Base-by-base conservation (phyloP, 1,140 invertebrate species). In the Dryas iulia region DNA sequence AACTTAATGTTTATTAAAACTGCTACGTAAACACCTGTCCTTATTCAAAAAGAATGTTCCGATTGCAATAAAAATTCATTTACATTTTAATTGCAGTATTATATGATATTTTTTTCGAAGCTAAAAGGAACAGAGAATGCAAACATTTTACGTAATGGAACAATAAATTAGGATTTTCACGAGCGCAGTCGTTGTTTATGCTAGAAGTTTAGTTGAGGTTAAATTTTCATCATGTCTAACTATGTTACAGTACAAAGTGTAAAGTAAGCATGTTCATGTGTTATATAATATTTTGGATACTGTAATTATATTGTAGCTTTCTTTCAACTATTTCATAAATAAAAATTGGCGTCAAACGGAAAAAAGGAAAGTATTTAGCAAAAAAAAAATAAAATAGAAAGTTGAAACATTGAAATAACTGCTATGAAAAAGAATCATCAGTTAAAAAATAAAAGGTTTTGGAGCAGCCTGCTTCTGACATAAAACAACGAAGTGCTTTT, bases 121-220 rank as follows among this genome's bases (percentile, higher is more conserved):
- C 8, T 18, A 21, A 47, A 18, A 14, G 14, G 18, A 21, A 21
- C 18, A 7, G n/a, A n/a, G 8, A 47, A 10, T 7, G 7, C 39
- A 47, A 47, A 21, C 14, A 18, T 47, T 47, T 47, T 47, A 47
- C 47, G 30, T 53, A 62, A 53, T 62, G 47, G 39, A 62, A 54
- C 60, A 47, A 53, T 62, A 53, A 53, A 62, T 62, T 62, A 62
- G 18, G 39, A 53, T 54, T 53, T 54, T 53, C 25, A 62, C 26
- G 21, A 62, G 26, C 26, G 18, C 24, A 14, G 39, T 53, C 14
- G 26, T 39, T 62, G 52, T 62, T 53, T 62, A 61, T 52, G 35
- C 33, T 28, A 53, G 26, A 62, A 62, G 47, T 62, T 62, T 12
- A 24, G 47, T 62, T 62, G 47, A 21, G 28, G 47, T 31, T 54